Evolutionary conservation across 2,888 invertebrate genomes (phyloP), one percentile per base, ranked within the genome.

Genomic region (Pollenia labialis): DNA sequence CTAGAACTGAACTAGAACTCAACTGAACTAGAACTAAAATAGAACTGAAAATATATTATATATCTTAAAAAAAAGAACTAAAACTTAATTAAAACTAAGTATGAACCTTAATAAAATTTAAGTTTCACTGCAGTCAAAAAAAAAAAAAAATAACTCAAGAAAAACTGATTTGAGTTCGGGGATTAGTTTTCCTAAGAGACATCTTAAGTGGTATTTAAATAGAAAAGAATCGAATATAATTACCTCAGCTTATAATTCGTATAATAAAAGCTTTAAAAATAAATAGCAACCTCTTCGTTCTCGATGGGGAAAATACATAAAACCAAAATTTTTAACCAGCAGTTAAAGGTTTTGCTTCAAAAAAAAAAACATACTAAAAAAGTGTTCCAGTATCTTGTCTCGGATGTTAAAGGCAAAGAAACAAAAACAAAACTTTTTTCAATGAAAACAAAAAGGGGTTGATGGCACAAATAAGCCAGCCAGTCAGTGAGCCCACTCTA

Each of bases 381-480:
- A 32, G 14, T 50, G 58, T 40, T 58, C 4, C 46, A 66, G 9
- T 12, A 16, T 48, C 42, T 64, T 50, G 14, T 2, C 2, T 48
- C 6, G 18, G 23, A 32, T 9, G 23, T 14, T 6, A 23, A 12
- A 46, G 3, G 16, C 9, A 42, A 0, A 9, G 14, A 50, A 52
- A 66, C 56, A 64, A 16, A 12, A 52, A 62, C 48, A 18, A 64
- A 52, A 32, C 54, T 60, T 16, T 32, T 48, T 50, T n/a, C 44
- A 75, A 74, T 54, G 62, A 76, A 82, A 83, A 32, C 18, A 48
- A 76, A 62, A 66, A 32, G 64, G 42, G n/a, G 9, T 75, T 72
- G 74, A 18, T 66, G 48, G 23, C 42, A 32, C 32, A 68, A 72
- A 23, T 7, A 40, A 66, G 32, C 52, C n/a, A 56, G 2, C 40